Percentiles rank a stretch among this genome's conserved stretches.
phyloP scores from a whole-genome alignment of 2,888 invertebrate genomes.

The Octonoba sinensis region DNA sequence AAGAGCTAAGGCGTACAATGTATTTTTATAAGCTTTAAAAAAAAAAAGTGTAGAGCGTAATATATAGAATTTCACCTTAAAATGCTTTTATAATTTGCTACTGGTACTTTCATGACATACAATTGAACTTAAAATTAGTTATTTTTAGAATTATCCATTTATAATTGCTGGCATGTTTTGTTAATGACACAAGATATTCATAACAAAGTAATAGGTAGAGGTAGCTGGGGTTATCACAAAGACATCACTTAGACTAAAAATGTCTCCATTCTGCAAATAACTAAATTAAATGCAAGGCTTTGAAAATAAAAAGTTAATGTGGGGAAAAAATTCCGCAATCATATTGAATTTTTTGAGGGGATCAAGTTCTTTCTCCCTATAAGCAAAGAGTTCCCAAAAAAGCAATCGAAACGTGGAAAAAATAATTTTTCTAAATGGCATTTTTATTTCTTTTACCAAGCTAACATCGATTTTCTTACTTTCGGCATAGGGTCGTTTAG shows the following conservation, averaged over 20 bases:
- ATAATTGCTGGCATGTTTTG: too few species aligned
- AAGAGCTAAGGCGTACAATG: too few species aligned
- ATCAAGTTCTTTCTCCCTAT: constrained; percentile 11
- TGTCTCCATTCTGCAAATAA: constrained; percentile 28
- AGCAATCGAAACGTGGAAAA: constrained; percentile 22
- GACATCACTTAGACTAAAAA: constrained; percentile 16
- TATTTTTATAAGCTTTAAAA: too few species aligned
- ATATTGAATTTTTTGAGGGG: constrained; percentile 4
- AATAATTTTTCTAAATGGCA: constrained; percentile 18
- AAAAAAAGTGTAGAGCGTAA: too few species aligned
- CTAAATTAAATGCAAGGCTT: constrained; percentile 9
- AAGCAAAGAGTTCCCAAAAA: constrained; percentile 13
- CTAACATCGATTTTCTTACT: constrained; percentile 41
- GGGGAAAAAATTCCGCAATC: constrained; percentile 23
- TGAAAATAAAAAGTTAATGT: constrained; percentile 33
- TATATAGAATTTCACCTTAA: too few species aligned
- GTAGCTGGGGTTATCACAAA: background rate
- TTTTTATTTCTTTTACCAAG: constrained; percentile 45
- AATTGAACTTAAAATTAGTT: too few species aligned
- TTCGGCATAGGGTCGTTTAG: constrained; percentile 16
- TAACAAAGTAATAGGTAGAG: too few species aligned
- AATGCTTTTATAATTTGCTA: too few species aligned
- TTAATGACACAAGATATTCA: too few species aligned
- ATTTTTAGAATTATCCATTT: too few species aligned
- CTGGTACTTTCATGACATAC: too few species aligned